A percentile compares a stretch with the other conserved stretches of the same genome.
Evolutionary conservation across 2,888 invertebrate species (phyloP).

Genomic region (Psylliodes chrysocephalus): DNA sequence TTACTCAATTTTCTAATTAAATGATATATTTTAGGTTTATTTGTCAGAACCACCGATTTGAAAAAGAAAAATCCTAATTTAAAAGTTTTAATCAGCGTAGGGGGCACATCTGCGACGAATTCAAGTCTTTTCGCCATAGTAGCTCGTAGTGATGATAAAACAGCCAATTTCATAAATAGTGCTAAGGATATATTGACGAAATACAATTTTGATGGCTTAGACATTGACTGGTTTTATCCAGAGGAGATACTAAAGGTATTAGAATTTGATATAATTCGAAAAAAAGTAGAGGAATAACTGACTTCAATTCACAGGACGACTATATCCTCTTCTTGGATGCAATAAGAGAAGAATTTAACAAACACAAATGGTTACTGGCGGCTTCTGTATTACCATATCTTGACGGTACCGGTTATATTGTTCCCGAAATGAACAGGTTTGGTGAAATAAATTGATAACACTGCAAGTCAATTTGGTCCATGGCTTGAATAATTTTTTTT

Average conservation of each 20-base stretch:
- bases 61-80: conserved; percentile 48
- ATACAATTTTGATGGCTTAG: conserved; percentile 51
- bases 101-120: conserved; percentile 46
- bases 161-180: conserved; percentile 45
- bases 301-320: conserved; percentile 40
- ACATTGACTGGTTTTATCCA: conserved; percentile 53
- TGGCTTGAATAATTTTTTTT: no score
- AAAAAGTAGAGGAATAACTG: no score
- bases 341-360: conserved; percentile 39
- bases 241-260: conserved; percentile 7
- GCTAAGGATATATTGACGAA: conserved; percentile 42
- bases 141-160: conserved; percentile 45
- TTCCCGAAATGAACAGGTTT: conserved; percentile 39
- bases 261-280: conserved; percentile 1
- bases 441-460: conserved; percentile 33
- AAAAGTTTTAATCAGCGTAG: conserved; percentile 49
- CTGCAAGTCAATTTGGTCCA: no score
- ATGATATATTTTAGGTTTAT: conserved; percentile 43
- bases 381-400: conserved; percentile 46
- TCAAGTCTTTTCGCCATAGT: conserved; percentile 42
- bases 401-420: conserved; percentile 44
- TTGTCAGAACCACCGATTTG: conserved; percentile 41
- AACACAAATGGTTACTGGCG: conserved; percentile 44
- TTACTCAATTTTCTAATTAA: no score
- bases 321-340: conserved; percentile 39